These are phyloP conservation scores for Noctua janthina DNA, from an alignment of 2,888 invertebrate species.

Conservation along the genomic window DNA sequence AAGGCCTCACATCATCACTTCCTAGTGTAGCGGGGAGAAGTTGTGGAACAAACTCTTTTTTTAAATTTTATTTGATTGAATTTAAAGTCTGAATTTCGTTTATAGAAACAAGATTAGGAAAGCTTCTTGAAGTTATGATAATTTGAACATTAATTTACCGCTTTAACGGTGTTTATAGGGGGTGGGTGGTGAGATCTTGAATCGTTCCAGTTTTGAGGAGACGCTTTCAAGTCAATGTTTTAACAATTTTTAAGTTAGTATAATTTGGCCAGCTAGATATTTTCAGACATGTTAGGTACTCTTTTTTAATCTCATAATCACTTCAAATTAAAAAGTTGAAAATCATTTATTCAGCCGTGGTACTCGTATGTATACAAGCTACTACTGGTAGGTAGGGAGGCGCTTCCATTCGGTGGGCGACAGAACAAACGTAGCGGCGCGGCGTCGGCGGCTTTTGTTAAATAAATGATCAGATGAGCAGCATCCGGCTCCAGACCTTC, in stretches of 20 bases:
- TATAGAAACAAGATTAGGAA: not conserved
- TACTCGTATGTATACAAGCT: not conserved
- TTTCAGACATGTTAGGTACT: not conserved
- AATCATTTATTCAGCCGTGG: constrained; percentile 4
- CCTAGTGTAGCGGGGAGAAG: not conserved
- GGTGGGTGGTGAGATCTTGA: not conserved
- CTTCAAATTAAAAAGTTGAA: constrained; percentile 1
- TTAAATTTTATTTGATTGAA: not conserved
- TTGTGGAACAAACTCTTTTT: not conserved
- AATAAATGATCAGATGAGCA: constrained; percentile 48
- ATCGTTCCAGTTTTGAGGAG: not conserved
- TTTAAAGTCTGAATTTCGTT: not conserved
- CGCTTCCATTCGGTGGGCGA: constrained; percentile 25
- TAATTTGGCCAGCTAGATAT: not conserved
- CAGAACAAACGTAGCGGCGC: constrained; percentile 24
- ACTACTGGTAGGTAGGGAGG: not conserved
- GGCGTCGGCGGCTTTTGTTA: constrained; percentile 32
- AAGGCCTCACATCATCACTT: not conserved
- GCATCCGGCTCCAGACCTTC: constrained; percentile 45
- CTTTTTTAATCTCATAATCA: not conserved
- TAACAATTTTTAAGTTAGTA: not conserved
- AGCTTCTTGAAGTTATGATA: not conserved
- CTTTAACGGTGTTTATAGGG: not conserved
- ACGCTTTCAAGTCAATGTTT: not conserved
- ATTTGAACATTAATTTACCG: not conserved